A percentile compares a stretch with the other conserved stretches of the same genome.
These are phyloP conservation scores for Synodontis membranacea DNA, from an alignment of 2,113 vertebrate genomes.

Conservation along the genomic window DNA sequence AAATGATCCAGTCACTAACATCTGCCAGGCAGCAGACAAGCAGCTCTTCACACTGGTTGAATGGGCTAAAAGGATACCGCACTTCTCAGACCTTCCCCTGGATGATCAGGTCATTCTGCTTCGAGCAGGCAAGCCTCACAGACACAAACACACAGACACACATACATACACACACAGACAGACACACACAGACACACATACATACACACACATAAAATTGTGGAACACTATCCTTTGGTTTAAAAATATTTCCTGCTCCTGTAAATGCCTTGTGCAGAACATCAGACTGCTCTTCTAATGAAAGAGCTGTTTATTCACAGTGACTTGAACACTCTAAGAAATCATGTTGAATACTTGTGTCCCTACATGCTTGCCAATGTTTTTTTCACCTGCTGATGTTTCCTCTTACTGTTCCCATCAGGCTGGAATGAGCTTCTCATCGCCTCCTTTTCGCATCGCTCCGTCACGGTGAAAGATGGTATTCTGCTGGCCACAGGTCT, in stretches of 20 bases:
- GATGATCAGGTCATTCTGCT: conserved; percentile 96
- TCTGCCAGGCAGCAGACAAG: conserved; percentile 94
- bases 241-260: conserved; percentile 44
- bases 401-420: conserved; percentile 53
- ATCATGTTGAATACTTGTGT: neutral
- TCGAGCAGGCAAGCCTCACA: conserved; percentile 80
- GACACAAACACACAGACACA: conserved; percentile 2
- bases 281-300: neutral
- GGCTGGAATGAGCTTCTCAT: conserved; percentile 97
- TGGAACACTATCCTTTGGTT: conserved; percentile 56
- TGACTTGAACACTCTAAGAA: neutral
- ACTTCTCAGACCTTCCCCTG: conserved; percentile 88
- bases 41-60: conserved; percentile 95
- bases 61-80: conserved; percentile 94
- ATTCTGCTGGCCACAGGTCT: conserved; percentile 91
- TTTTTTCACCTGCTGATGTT: neutral
- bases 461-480: conserved; percentile 91
- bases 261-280: neutral
- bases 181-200: conserved; percentile 8
- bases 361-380: neutral
- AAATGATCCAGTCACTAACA: conserved; percentile 94
- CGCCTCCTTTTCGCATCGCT: conserved; percentile 94
- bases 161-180: neutral
- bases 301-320: neutral
- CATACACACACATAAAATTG: conserved; percentile 41